Evolutionary conservation across 2,888 invertebrate genomes (phyloP), one percentile per base, ranked within the genome.

Genomic region (Embidobia sp.): DNA sequence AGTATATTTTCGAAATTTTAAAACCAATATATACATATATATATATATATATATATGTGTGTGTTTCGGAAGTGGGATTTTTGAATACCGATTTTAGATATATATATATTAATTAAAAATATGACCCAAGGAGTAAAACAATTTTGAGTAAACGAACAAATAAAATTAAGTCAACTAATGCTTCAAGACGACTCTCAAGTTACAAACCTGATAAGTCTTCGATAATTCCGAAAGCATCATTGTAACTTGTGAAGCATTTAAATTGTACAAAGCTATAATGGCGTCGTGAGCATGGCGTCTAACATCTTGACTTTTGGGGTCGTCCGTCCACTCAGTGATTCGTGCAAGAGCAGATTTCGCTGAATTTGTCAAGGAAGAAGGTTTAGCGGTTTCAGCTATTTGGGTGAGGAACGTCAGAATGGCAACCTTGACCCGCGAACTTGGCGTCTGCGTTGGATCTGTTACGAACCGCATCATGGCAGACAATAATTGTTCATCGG

Each of bases 371-470:
- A 89, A 73, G 2, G 87, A 85, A 19, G 87, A 85, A 1, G 87
- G 87, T 75, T 93, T 93, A 3, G 93, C 93, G 22, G 93, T 90
- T 80, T 93, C 93, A 1, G 94, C 93, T 27, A 96, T 90, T 80
- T 91, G 90, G 3, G 91, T 90, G 42, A 93, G 86, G 90, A 95
- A 96, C 16, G 94, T 93, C 33, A 96, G 90, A 19, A 94, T 94
- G 2, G 95, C 94, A 63, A 93, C 92, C 87, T 95, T 95, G 7
- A 95, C 95, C 85, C 94, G 94, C 0, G 93, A 92, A 81, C 96
- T 97, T 1, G 98, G 98, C 0, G 97, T 97, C 85, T 98, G 97
- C 1, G 97, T 96, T 13, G 96, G 94, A 90, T 98, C 98, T 73
- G 95, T 94, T 57, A 98, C 91, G 90, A 98, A 98, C 89, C 92